A percentile compares a stretch with the other conserved stretches of the same genome.
phyloP scores from a whole-genome alignment of 1,140 invertebrate species.

The Leptinotarsa lineolata region DNA sequence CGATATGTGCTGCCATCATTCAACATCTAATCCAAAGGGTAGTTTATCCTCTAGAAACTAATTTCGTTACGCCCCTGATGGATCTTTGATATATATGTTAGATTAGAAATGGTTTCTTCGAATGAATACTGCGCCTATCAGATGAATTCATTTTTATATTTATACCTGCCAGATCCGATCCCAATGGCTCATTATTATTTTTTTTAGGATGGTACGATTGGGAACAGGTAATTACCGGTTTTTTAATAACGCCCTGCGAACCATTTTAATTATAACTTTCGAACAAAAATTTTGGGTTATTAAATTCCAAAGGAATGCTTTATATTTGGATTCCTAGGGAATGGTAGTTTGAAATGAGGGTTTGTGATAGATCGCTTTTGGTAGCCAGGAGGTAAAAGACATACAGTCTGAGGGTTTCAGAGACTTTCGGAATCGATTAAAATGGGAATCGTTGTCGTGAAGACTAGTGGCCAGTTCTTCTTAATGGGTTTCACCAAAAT shows the following conservation, averaged over 20 bases:
- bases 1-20: too few species aligned
- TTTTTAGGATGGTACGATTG: slow-evolving; percentile 37
- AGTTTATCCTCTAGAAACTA: background rate
- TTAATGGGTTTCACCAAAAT: background rate
- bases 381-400: background rate
- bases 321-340: too few species aligned
- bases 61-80: background rate
- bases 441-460: background rate
- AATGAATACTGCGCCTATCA: slow-evolving; percentile 12
- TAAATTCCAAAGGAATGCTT: background rate
- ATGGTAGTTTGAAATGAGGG: background rate
- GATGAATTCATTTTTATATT: slow-evolving; percentile 35
- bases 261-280: slow-evolving; percentile 36
- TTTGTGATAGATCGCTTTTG: background rate
- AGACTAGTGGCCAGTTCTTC: too few species aligned
- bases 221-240: slow-evolving; percentile 37
- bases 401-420: background rate
- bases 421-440: background rate
- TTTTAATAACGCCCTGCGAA: slow-evolving; percentile 31
- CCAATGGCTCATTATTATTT: slow-evolving; percentile 37
- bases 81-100: background rate
- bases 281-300: background rate
- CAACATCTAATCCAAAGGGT: too few species aligned
- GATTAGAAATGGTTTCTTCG: slow-evolving; percentile 7
- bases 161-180: slow-evolving; percentile 35